Conservation (phyloP, 2,797 vertebrate genomes). For the Denticeps clupeoides region DNA sequence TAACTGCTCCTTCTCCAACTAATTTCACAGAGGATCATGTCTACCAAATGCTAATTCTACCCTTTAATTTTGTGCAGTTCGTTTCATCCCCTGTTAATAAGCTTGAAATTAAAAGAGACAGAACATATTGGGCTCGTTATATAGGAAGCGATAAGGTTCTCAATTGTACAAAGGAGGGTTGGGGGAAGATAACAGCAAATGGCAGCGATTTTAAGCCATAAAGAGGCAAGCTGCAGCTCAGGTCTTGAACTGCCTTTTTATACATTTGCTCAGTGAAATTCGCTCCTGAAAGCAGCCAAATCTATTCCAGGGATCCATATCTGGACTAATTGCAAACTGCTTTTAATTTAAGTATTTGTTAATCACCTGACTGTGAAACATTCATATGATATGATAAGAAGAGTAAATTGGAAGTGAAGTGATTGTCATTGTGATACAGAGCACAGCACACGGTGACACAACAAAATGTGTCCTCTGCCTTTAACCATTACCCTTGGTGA, state of each 20-base stretch:
- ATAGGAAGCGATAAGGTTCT: conserved; percentile 37
- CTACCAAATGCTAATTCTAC: conserved; percentile 59
- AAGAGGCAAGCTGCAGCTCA: conserved; percentile 8
- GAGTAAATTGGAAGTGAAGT: too few species aligned
- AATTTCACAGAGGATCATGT: conserved; percentile 57
- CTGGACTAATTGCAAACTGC: too few species aligned
- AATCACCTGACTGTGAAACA: too few species aligned
- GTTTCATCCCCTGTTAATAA: conserved; percentile 57
- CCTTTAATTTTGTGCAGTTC: conserved; percentile 52
- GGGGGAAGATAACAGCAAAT: conserved; percentile 41
- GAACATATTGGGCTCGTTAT: conserved; percentile 42
- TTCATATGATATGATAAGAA: too few species aligned
- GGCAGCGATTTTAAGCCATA: conserved; percentile 37
- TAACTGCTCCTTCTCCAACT: conserved; percentile 36
- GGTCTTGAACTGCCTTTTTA: conserved; percentile 3
- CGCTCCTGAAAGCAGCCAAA: too few species aligned
- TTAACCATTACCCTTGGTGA: too few species aligned
- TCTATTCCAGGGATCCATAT: too few species aligned
- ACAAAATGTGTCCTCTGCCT: too few species aligned
- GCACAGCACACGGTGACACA: too few species aligned
- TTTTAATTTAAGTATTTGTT: too few species aligned
- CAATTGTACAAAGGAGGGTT: conserved; percentile 34
- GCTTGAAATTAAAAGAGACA: conserved; percentile 64
- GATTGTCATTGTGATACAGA: too few species aligned
- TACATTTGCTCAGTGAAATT: conserved; percentile 1